Conservation (phyloP, 2,888 invertebrate species). For the Drosophila paucipuncta region DNA sequence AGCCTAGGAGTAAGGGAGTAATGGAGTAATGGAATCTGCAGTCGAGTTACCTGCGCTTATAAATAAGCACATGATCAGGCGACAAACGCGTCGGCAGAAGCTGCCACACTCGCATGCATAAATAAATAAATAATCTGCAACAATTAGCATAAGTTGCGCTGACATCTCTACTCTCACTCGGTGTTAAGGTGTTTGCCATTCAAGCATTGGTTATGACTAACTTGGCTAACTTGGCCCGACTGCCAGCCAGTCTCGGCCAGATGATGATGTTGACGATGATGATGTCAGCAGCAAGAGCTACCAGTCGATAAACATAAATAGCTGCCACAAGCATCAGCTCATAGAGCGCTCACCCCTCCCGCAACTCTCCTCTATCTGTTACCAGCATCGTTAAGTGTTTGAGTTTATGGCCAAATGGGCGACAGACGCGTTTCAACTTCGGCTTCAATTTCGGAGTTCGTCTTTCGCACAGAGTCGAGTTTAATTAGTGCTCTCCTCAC, state of each 20-base stretch:
- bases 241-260: constrained; percentile 7
- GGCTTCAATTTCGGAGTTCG: constrained; percentile 1
- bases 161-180: constrained; percentile 53
- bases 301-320: constrained; percentile 80
- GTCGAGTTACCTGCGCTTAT: constrained; percentile 61
- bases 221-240: constrained; percentile 13
- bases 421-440: constrained; percentile 55
- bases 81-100: constrained; percentile 60
- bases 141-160: constrained; percentile 76
- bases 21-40: constrained; percentile 1
- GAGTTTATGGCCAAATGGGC: constrained; percentile 74
- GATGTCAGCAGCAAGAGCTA: constrained; percentile 59
- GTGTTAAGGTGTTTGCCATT: constrained; percentile 43
- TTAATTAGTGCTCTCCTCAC: constrained; percentile 77
- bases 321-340: constrained; percentile 33
- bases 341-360: not conserved
- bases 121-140: constrained; percentile 77
- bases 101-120: constrained; percentile 57
- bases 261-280: constrained; percentile 55
- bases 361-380: not conserved
- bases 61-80: constrained; percentile 82
- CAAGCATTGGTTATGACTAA: constrained; percentile 59
- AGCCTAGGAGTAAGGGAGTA: not conserved
- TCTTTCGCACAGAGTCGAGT: constrained; percentile 41
- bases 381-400: constrained; percentile 68